Conservation (phyloP, 2,888 invertebrate species). For the Habroteleia sp. region DNA sequence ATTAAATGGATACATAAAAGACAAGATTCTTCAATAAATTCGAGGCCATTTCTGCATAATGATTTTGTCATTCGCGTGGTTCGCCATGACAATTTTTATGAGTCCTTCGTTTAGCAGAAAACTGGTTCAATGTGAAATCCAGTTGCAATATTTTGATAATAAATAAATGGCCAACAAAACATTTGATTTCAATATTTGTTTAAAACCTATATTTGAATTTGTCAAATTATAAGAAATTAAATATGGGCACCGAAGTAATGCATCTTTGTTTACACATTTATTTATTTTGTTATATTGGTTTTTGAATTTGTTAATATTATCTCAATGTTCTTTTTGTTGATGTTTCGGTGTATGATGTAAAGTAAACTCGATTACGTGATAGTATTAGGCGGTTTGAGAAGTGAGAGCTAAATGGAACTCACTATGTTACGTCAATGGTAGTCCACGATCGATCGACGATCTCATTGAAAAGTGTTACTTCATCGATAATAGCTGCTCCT, state of each 20-base stretch:
- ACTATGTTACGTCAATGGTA: constrained; percentile 49
- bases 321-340: background rate
- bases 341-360: constrained; percentile 3
- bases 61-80: constrained; percentile 51
- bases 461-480: constrained; percentile 55
- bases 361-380: constrained; percentile 42
- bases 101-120: constrained; percentile 47
- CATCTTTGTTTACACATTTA: no score
- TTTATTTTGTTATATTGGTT: no score
- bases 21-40: constrained; percentile 37
- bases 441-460: constrained; percentile 45
- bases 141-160: constrained; percentile 9
- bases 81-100: constrained; percentile 50
- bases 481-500: constrained; percentile 34
- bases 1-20: constrained; percentile 2
- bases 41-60: constrained; percentile 57
- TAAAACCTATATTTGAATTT: no score
- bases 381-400: constrained; percentile 37
- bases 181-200: no score
- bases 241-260: no score
- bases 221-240: no score
- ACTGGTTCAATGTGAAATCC: constrained; percentile 50
- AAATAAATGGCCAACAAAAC: background rate
- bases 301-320: no score
- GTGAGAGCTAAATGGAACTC: constrained; percentile 58